A percentile compares a stretch with the other conserved stretches of the same genome.
These are phyloP conservation scores for Acronicta aceris DNA, from an alignment of 2,888 invertebrate species.

Conservation along the genomic window DNA sequence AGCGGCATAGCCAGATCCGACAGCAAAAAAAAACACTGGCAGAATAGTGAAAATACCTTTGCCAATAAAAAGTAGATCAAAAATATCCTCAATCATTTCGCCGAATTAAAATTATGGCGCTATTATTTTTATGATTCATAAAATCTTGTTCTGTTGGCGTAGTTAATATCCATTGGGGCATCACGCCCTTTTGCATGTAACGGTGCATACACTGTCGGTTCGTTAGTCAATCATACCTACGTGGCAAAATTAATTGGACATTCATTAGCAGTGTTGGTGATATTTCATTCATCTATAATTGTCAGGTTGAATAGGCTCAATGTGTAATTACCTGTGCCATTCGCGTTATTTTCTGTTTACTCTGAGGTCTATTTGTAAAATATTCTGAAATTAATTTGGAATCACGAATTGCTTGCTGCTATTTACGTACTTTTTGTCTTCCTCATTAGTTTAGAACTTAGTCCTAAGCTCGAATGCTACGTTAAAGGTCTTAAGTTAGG, in stretches of 20 bases:
- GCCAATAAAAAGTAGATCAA: neutral
- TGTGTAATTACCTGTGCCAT: constrained; percentile 38
- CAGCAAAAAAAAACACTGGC: too few species aligned
- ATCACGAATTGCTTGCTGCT: too few species aligned
- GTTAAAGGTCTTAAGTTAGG: too few species aligned
- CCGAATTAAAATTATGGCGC: constrained; percentile 19
- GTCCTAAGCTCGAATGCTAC: too few species aligned
- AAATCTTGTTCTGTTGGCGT: constrained; percentile 13
- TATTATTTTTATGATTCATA: constrained; percentile 35
- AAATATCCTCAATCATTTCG: neutral
- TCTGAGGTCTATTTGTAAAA: too few species aligned
- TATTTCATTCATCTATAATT: constrained; percentile 18
- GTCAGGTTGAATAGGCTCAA: constrained; percentile 18
- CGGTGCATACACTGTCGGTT: constrained; percentile 38
- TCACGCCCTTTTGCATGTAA: constrained; percentile 24
- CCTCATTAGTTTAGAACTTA: too few species aligned
- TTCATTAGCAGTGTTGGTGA: constrained; percentile 48
- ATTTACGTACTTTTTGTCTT: too few species aligned
- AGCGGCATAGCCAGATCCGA: too few species aligned
- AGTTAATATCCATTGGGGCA: constrained; percentile 26
- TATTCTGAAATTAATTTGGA: too few species aligned
- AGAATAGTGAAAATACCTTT: too few species aligned
- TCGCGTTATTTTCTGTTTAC: constrained; percentile 3
- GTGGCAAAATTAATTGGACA: constrained; percentile 52
- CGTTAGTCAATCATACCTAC: constrained; percentile 25